A percentile compares a stretch with the other conserved stretches of the same genome.
Evolutionary conservation across 2,888 invertebrate species (phyloP).

Genomic region (Dyspetes luteomarginatus): DNA sequence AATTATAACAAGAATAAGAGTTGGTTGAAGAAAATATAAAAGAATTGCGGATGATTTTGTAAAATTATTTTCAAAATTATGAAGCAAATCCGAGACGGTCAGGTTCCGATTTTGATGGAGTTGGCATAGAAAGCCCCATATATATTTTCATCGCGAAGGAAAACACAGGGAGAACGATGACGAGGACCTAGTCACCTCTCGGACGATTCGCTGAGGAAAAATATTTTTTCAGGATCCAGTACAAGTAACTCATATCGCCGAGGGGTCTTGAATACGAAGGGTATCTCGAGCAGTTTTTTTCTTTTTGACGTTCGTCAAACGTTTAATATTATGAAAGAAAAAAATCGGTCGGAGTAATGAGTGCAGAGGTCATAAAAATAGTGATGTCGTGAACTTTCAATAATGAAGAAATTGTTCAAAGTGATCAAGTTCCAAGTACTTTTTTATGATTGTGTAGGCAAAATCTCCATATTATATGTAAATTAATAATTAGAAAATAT

Average conservation of each 20-base stretch:
- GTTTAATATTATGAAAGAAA: background rate
- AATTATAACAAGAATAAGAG: no score
- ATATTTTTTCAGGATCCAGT: constrained; percentile 59
- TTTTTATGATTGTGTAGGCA: no score
- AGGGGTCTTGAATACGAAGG: constrained; percentile 32
- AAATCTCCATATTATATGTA: no score
- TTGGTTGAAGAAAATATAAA: no score
- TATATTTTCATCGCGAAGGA: constrained; percentile 26
- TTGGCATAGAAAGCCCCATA: no score
- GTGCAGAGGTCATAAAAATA: background rate
- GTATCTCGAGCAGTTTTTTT: constrained; percentile 23
- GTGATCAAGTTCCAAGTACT: no score
- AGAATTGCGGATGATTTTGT: no score
- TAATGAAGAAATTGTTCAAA: no score
- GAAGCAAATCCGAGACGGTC: no score
- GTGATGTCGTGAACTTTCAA: background rate
- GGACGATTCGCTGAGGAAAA: constrained; percentile 53
- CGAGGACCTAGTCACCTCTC: constrained; percentile 45
- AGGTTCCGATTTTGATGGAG: no score
- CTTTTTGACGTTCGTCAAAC: constrained; percentile 26
- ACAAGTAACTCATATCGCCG: constrained; percentile 33
- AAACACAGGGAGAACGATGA: constrained; percentile 39
- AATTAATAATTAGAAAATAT: no score
- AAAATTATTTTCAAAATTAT: no score
- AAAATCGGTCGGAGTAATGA: background rate